Percentiles rank a stretch among this genome's conserved stretches.
These are phyloP conservation scores for Drosophila arizonae DNA, from an alignment of 1,140 invertebrate species.

Conservation along the genomic window DNA sequence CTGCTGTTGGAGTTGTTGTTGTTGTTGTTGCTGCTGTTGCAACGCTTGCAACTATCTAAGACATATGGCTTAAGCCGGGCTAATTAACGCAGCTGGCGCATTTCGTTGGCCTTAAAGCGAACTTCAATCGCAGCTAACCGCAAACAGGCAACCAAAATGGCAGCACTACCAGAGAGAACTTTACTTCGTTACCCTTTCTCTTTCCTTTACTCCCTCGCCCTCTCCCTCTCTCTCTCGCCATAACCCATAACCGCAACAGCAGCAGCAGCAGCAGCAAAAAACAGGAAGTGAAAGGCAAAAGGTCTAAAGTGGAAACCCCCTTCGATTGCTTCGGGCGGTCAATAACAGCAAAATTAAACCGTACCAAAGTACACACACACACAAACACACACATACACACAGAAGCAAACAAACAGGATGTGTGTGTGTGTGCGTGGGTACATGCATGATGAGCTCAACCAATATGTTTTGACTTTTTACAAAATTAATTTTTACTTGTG, in stretches of 20 bases:
- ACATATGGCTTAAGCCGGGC: slow-evolving; percentile 4
- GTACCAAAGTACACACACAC: slow-evolving; percentile 55
- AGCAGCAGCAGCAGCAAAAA: slow-evolving; percentile 5
- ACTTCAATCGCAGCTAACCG: slow-evolving; percentile 62
- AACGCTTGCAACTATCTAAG: slow-evolving; percentile 20
- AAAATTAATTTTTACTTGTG: slow-evolving; percentile 55
- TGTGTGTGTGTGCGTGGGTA: slow-evolving; percentile 9
- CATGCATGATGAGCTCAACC: slow-evolving; percentile 47
- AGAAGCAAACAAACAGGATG: background rate
- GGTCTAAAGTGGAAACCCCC: slow-evolving; percentile 34
- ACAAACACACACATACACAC: slow-evolving; percentile 7
- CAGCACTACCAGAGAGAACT: slow-evolving; percentile 14
- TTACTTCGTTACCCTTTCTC: too few species aligned
- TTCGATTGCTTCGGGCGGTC: slow-evolving; percentile 63
- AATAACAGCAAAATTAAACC: slow-evolving; percentile 79
- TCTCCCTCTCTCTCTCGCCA: slow-evolving; percentile 16
- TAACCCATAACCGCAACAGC: slow-evolving; percentile 71
- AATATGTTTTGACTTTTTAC: slow-evolving; percentile 54
- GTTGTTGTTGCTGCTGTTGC: slow-evolving; percentile 3
- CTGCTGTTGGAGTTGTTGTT: too few species aligned
- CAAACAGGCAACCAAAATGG: slow-evolving; percentile 45
- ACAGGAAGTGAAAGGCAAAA: slow-evolving; percentile 11
- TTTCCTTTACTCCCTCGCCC: too few species aligned
- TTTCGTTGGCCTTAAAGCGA: slow-evolving; percentile 50
- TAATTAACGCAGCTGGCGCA: slow-evolving; percentile 11